Percentiles rank a stretch among this genome's conserved stretches.
These are phyloP conservation scores for Coilia nasus DNA, from an alignment of 2,797 vertebrate species.

Conservation along the genomic window DNA sequence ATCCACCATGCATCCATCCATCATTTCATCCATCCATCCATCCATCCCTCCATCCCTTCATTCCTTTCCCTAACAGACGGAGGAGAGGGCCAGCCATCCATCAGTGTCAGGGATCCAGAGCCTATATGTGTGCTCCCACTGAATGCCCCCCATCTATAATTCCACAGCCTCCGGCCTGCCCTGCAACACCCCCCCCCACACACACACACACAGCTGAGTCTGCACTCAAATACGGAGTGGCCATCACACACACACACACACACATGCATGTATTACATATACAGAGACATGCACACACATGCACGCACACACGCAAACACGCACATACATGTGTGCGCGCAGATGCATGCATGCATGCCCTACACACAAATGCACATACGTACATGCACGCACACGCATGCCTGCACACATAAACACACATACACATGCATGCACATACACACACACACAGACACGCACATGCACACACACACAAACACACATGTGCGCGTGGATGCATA, in stretches of 20 bases:
- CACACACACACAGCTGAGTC: background rate
- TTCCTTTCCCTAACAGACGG: conserved; percentile 18
- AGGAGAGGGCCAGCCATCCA: conserved; percentile 8
- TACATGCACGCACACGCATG: background rate
- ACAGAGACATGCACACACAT: too few relatives aligned
- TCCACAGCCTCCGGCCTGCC: background rate
- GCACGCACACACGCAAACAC: too few relatives aligned
- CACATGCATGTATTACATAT: too few relatives aligned
- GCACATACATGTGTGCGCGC: too few relatives aligned
- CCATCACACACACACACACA: background rate
- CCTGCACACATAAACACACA: background rate
- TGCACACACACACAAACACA: background rate
- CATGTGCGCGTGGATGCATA: background rate
- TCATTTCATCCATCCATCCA: background rate
- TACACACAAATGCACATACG: background rate
- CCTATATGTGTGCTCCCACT: conserved; percentile 37
- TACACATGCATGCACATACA: background rate
- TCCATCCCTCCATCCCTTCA: background rate
- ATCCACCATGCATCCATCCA: background rate
- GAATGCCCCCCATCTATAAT: conserved; percentile 41
- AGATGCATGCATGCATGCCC: too few relatives aligned
- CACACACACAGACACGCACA: background rate
- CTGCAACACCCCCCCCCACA: background rate
- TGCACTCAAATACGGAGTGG: background rate
- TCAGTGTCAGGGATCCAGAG: conserved; percentile 44